A percentile compares a stretch with the other conserved stretches of the same genome.
Conservation (phyloP, 2,113 vertebrate genomes). For the cat (Felis catus) region DNA sequence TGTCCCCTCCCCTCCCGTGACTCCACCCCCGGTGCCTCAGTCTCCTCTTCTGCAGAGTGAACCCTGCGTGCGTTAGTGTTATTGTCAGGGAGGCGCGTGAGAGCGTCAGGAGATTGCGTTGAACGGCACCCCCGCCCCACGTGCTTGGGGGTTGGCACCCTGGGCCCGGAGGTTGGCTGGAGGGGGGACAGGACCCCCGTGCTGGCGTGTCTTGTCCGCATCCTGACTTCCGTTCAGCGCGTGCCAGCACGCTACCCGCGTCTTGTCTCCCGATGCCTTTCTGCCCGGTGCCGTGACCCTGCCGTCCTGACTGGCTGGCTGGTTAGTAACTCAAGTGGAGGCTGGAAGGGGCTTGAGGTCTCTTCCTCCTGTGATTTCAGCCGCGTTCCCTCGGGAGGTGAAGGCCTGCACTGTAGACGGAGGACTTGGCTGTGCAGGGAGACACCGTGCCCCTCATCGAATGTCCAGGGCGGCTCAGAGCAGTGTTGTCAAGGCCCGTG, state of each 20-base stretch:
- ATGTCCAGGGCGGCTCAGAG: fast-evolving
- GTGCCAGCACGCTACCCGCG: background rate
- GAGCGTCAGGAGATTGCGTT: background rate
- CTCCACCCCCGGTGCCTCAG: no score
- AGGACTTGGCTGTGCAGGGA: background rate
- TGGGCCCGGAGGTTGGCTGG: background rate
- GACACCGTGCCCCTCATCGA: fast-evolving
- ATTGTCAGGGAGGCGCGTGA: fast-evolving
- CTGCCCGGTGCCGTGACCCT: background rate
- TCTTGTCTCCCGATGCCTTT: background rate
- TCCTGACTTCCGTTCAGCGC: background rate
- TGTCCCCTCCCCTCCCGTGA: background rate
- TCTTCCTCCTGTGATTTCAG: background rate
- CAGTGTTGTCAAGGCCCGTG: fast-evolving
- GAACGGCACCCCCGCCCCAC: no score
- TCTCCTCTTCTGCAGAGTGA: background rate
- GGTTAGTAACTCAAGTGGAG: background rate
- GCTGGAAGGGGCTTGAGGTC: fast-evolving
- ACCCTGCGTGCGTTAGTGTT: fast-evolving
- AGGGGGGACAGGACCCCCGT: background rate
- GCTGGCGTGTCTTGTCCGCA: background rate
- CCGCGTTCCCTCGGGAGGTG: background rate
- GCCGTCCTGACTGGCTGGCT: background rate
- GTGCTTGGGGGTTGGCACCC: background rate
- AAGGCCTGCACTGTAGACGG: background rate